Conservation (phyloP, 2,113 vertebrate species). For the Dasyprocta punctata region DNA sequence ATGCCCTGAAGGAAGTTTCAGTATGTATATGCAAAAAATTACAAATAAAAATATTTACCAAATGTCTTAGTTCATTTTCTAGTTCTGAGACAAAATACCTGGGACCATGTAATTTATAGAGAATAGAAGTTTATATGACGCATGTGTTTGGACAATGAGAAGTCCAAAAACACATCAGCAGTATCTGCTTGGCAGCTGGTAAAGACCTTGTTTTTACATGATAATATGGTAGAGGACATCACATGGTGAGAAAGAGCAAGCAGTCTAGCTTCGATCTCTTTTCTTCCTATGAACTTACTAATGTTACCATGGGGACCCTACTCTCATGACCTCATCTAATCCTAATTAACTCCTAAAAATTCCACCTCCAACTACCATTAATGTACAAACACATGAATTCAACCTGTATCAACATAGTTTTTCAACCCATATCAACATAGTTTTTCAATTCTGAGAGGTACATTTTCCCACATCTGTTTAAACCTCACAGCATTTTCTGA, state of each 20-base stretch:
- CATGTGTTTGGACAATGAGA: not conserved
- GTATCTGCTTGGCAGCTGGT: not conserved
- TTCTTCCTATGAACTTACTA: not conserved
- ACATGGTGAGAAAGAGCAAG: no score
- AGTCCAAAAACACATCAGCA: not conserved
- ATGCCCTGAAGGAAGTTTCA: not conserved
- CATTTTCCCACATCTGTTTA: not conserved
- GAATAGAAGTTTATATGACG: not conserved
- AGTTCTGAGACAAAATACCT: not conserved
- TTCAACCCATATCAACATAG: not conserved
- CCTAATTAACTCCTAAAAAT: not conserved
- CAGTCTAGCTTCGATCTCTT: not conserved
- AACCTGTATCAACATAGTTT: not conserved
- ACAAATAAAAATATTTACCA: not conserved
- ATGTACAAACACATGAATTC: not conserved
- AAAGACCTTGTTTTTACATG: no score
- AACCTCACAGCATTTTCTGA: not conserved
- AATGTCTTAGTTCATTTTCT: not conserved
- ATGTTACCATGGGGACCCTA: no score
- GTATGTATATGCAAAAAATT: not conserved
- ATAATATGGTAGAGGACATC: no score
- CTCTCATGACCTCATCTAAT: not conserved
- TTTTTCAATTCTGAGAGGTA: not conserved
- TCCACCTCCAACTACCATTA: not conserved
- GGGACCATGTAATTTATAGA: not conserved